A percentile compares a stretch with the other conserved stretches of the same genome.
These are phyloP conservation scores for Trisateles emortualis DNA, from an alignment of 2,888 invertebrate species.

Conservation along the genomic window DNA sequence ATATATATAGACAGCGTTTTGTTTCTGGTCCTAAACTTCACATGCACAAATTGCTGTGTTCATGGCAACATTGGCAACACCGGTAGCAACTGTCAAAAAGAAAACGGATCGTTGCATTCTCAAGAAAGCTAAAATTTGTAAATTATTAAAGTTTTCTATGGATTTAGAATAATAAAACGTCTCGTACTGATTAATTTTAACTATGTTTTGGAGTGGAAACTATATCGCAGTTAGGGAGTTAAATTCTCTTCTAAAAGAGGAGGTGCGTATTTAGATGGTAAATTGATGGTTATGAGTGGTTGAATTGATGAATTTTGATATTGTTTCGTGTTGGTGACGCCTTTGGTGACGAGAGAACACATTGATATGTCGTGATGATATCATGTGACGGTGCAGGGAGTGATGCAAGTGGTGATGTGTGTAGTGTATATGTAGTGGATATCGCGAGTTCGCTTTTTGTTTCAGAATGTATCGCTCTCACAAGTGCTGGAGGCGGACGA, in stretches of 20 bases:
- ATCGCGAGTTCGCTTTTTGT: slow-evolving; percentile 58
- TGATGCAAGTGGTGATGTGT: slow-evolving; percentile 6
- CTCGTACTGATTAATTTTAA: slow-evolving; percentile 80
- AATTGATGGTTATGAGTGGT: slow-evolving; percentile 77
- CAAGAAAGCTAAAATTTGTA: slow-evolving; percentile 67
- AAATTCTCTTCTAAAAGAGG: slow-evolving; percentile 92
- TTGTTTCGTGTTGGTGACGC: slow-evolving; percentile 47
- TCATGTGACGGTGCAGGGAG: slow-evolving; percentile 10
- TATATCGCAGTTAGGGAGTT: slow-evolving; percentile 91
- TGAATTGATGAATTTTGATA: slow-evolving; percentile 50
- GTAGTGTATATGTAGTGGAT: slow-evolving; percentile 25
- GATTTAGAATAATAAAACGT: slow-evolving; percentile 73
- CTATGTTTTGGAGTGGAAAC: slow-evolving; percentile 95
- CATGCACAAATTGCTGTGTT: not conserved
- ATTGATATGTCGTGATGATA: slow-evolving; percentile 13
- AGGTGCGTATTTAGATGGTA: slow-evolving; percentile 87
- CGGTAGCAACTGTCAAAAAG: slow-evolving; percentile 63
- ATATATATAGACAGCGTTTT: slow-evolving; percentile 15
- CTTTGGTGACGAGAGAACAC: slow-evolving; percentile 21
- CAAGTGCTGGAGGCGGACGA: slow-evolving; percentile 98
- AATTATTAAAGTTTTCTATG: slow-evolving; percentile 77
- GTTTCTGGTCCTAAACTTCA: not conserved
- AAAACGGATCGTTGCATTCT: slow-evolving; percentile 79
- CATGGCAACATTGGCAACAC: slow-evolving; percentile 45
- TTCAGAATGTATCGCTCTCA: slow-evolving; percentile 95